Evolutionary conservation across 2,797 vertebrate genomes (phyloP), one percentile per base, ranked within the genome.

Genomic region (Australoheros facetus): DNA sequence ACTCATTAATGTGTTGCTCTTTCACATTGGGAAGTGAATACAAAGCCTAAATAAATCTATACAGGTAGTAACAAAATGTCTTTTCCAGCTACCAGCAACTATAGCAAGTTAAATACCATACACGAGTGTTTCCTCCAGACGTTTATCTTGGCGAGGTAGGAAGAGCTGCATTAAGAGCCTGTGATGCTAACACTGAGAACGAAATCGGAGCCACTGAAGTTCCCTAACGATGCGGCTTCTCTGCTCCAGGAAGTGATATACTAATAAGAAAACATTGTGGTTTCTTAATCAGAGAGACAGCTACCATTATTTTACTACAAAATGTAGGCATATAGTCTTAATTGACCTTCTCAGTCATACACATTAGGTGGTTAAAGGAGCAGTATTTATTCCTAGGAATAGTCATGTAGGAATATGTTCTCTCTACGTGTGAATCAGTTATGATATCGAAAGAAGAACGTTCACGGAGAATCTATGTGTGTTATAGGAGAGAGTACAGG

Each of bases 61-160:
- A 86, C 34, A 72, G 12, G 14, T 70, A 71, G 75, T 56, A 82
- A 76, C 30, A 62, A 66, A 80, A 85, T 79, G 48, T 77, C 42
- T 82, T 89, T 85, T 83, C 78, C 85, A 87, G 81, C 73, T 86
- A 57, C 69, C 64, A 64, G 28, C 56, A 86, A 58, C 26, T 72
- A 75, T 21, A 81, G 51, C 73, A 83, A 83, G 85, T 86, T 77
- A 84, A 85, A 88, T 51, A 82, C 54, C 59, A 51, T 60, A 66
- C 19, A 85, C 45, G 53, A 78, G 26, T 75, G 70, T 89, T 85
- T 85, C 39, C 82, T 80, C 59, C 59, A 84, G 75, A 89, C 5
- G 28, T 89, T 89, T 88, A 78, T 78, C 73, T 85, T 85, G 80
- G 86, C 78, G 86, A 91, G 92, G 87, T 91, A 91, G 89, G 77